A percentile compares a stretch with the other conserved stretches of the same genome.
Conservation (phyloP, 2,113 vertebrate genomes). For the Takifugu bimaculatus region DNA sequence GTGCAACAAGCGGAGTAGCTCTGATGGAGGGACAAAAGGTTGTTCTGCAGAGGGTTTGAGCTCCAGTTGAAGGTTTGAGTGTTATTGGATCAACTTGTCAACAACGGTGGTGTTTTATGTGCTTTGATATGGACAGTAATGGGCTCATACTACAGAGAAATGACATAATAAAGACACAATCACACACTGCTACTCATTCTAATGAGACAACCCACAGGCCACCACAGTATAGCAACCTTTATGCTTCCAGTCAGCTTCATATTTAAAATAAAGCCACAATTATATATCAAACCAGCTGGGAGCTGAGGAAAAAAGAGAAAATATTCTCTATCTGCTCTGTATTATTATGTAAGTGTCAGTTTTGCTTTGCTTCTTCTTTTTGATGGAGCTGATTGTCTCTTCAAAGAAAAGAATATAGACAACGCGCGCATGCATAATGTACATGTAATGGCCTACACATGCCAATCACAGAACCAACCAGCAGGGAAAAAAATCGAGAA, state of each 20-base stretch:
- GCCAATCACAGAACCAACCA: constrained; percentile 28
- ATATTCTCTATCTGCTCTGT: too few species aligned
- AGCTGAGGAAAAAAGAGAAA: background rate
- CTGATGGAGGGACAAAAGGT: constrained; percentile 27
- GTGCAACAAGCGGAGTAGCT: constrained; percentile 35
- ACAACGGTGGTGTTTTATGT: constrained; percentile 16
- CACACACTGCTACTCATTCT: constrained; percentile 33
- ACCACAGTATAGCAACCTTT: constrained; percentile 24
- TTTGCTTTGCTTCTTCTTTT: too few species aligned
- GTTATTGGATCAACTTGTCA: constrained; percentile 53
- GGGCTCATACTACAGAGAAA: constrained; percentile 32
- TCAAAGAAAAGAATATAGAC: constrained; percentile 8
- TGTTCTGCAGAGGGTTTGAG: constrained; percentile 13
- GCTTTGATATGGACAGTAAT: constrained; percentile 33
- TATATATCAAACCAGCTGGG: background rate
- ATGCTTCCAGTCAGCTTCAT: constrained; percentile 18
- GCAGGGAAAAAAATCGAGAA: constrained; percentile 34
- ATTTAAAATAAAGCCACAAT: background rate
- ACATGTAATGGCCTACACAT: background rate
- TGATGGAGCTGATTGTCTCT: background rate
- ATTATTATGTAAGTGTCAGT: too few species aligned
- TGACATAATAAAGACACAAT: constrained; percentile 35
- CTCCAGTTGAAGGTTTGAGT: constrained; percentile 21
- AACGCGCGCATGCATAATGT: background rate
- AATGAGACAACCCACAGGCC: constrained; percentile 46